Base-by-base conservation (phyloP, 2,113 vertebrate genomes). In the Rhea pennata region DNA sequence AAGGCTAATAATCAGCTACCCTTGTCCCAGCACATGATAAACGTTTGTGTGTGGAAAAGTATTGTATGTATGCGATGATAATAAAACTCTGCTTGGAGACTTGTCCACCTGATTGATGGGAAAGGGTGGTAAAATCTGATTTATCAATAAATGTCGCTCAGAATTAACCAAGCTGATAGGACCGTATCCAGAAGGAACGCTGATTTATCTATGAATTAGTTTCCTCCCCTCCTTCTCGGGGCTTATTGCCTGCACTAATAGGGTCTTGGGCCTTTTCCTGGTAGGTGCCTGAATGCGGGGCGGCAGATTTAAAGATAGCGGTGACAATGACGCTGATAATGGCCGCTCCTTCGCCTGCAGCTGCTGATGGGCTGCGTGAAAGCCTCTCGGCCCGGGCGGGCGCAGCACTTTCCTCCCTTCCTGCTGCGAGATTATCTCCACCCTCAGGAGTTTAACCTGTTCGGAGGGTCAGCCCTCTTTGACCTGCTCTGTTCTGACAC, bases 281-380 rank as follows among this genome's bases (percentile, higher is more conserved):
- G 95, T 97, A 96, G 96, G 93, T 93, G 97, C 94, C 95, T 96
- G 92, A 97, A 97, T 96, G 85, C 73, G 9, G 94, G 90, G 94
- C 92, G 93, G 91, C 88, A 97, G 97, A 97, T 98, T 97, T 93
- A 79, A 74, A 94, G 97, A 97, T 98, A 97, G 97, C 96, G 84
- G 97, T 98, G 97, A 97, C 98, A 98, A 97, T 98, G 97, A 97
- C 97, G 95, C 85, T 98, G 97, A 95, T 96, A 98, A 98, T 97
- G 97, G 96, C 76, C 77, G 73, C 87, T 95, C 95, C 46, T 61
- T 93, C 95, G 95, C 95, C 78, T 96, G 90, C 89, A 95, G 91
- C 88, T 77, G 87, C 77, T 23, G 20, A 79, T 59, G 75, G 56
- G 83, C 71, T 75, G 48, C 73, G 92, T 96, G 94, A 96, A 96